These are phyloP conservation scores for Halictus quadricinctus DNA, from an alignment of 2,888 invertebrate species.

Conservation along the genomic window DNA sequence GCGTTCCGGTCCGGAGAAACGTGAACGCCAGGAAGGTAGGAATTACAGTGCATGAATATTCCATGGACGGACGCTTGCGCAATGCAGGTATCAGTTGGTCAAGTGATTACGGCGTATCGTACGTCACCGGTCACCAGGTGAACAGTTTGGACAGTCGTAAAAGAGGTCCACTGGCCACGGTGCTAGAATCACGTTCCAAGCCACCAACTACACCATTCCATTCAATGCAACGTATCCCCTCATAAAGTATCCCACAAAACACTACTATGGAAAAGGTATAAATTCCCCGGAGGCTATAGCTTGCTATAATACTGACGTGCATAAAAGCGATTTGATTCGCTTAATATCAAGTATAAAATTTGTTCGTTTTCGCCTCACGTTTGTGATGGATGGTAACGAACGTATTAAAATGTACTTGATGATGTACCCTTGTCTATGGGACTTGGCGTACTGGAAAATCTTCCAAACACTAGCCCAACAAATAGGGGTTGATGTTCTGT, in stretches of 20 bases:
- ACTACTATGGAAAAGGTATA: neutral
- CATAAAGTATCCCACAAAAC: neutral
- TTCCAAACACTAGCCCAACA: too few species aligned
- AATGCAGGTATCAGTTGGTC: slow-evolving; percentile 58
- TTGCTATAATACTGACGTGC: neutral
- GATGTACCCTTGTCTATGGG: too few species aligned
- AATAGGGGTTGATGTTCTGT: too few species aligned
- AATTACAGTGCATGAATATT: slow-evolving; percentile 67
- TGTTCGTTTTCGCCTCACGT: too few species aligned
- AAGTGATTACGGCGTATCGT: slow-evolving; percentile 58
- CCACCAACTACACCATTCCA: neutral
- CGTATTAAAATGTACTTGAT: too few species aligned
- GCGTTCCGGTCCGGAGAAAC: neutral
- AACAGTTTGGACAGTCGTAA: slow-evolving; percentile 40
- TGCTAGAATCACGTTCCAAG: slow-evolving; percentile 40
- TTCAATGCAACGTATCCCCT: neutral
- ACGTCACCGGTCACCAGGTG: slow-evolving; percentile 48
- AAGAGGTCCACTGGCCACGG: slow-evolving; percentile 17
- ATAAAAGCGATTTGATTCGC: too few species aligned
- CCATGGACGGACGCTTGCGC: slow-evolving; percentile 57
- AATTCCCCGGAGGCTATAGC: neutral
- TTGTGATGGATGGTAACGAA: too few species aligned
- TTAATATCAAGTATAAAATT: too few species aligned
- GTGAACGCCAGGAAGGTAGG: slow-evolving; percentile 50
- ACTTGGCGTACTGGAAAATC: too few species aligned